Conservation (phyloP, 92 coral and sea anemone genomes). For the Paragorgia papillata region DNA sequence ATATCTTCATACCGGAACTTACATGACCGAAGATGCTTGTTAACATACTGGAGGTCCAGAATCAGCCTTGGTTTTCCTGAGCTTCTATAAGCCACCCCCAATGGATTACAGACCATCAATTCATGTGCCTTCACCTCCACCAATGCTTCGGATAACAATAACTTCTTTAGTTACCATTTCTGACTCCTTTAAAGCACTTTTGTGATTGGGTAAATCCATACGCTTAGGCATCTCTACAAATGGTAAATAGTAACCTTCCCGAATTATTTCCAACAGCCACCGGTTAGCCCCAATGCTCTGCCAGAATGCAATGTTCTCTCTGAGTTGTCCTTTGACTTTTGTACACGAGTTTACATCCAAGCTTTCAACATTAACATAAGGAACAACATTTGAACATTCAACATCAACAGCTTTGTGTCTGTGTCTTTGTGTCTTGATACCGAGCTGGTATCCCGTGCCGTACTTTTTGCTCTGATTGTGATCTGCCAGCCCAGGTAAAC, state of each 20-base stretch:
- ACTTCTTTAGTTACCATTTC: constrained; percentile 46
- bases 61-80: constrained; percentile 48
- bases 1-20: constrained; percentile 55
- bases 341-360: neutral
- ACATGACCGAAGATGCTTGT: constrained; percentile 32
- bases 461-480: too few species aligned
- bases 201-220: constrained; percentile 40
- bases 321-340: constrained; percentile 30
- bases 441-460: too few species aligned
- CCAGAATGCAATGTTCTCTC: constrained; percentile 40
- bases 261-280: constrained; percentile 36
- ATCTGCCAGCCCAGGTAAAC: too few species aligned
- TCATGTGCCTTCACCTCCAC: constrained; percentile 43
- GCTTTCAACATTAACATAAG: constrained; percentile 4
- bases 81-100: constrained; percentile 44
- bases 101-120: constrained; percentile 46
- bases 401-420: too few species aligned
- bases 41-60: constrained; percentile 50
- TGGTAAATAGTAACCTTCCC: constrained; percentile 54
- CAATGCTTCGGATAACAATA: constrained; percentile 42
- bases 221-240: constrained; percentile 33
- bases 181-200: constrained; percentile 28
- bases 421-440: too few species aligned
- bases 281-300: constrained; percentile 46
- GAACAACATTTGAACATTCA: too few species aligned